Evolutionary conservation across 2,113 vertebrate genomes (phyloP).

Genomic region (Antechinus stuartii): DNA sequence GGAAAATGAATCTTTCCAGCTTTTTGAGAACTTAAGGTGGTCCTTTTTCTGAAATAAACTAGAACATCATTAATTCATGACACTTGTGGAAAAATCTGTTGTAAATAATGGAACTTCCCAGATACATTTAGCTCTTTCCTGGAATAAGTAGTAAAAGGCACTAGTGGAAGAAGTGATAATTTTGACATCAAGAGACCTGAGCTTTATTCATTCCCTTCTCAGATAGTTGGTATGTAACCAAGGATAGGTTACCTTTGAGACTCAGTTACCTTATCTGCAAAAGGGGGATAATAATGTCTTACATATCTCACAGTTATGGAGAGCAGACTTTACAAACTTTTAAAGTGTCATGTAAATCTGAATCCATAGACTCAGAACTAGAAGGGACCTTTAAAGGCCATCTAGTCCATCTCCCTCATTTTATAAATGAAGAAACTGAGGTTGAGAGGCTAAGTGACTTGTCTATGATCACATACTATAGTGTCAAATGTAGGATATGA

Average conservation of each 20-base stretch:
- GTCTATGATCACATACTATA: not conserved
- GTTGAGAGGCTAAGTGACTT: not conserved
- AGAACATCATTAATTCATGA: not conserved
- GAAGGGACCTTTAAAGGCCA: too few species aligned
- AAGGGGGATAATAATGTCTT: not conserved
- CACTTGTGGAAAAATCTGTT: slow-evolving; percentile 19
- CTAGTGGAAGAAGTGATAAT: not conserved
- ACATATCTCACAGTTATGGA: not conserved
- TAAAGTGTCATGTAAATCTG: not conserved
- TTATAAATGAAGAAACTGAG: not conserved
- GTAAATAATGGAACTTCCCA: slow-evolving; percentile 47
- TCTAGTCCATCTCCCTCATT: not conserved
- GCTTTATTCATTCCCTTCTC: not conserved
- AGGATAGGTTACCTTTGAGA: not conserved
- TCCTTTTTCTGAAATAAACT: not conserved
- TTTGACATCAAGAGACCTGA: too few species aligned
- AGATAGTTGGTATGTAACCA: not conserved
- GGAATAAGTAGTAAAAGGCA: not conserved
- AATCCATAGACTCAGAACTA: not conserved
- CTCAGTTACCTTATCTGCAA: slow-evolving; percentile 5
- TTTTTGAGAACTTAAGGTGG: not conserved
- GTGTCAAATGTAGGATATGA: not conserved
- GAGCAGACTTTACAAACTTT: too few species aligned
- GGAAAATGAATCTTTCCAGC: slow-evolving; percentile 26
- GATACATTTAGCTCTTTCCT: not conserved